Base-by-base conservation (phyloP, 2,113 vertebrate genomes). In the Embiotoca jacksoni region DNA sequence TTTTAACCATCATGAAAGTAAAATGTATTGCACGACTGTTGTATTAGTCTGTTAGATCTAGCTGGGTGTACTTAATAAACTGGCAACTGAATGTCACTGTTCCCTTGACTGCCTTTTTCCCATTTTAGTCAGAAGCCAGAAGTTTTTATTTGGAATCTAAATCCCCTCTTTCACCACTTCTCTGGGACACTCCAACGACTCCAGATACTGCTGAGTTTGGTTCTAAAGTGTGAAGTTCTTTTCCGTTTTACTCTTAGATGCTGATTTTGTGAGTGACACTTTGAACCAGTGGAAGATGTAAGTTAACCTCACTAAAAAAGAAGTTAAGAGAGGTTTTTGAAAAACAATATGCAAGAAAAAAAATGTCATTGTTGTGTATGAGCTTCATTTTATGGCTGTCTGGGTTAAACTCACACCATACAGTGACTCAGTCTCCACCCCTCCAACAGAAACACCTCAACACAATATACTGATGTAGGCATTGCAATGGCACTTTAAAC, bases 401-500 rank as follows among this genome's bases (percentile, higher is more conserved):
- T 63, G 58, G 61, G 39, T 57, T 66, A 33, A 63, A 44, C 65
- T 76, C 0, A 55, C 44, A 62, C 15, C 44, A 50, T 54, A 60
- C 35, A 39, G 62, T 23, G 52, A 55, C 53, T 46, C 46, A 33
- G 31, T 32, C 57, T 54, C 63, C 52, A 16, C n/a, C 55, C 52
- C 46, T 58, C 46, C 54, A 47, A 61, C 63, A 55, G 50, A 47
- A 80, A 75, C 72, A 68, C 72, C 72, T 78, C 10, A 16, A 31
- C 30, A 75, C 50, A 76, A 68, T 62, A 89, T 82, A 89, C 79
- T 78, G 81, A 70, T 57, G 58, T 67, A 70, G 86, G 83, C 75
- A 82, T 66, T 52, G 54, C 79, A 90, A 90, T 93, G 93, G 92
- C 94, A 93, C 92, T 92, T 92, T 75, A 56, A 72, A 78, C 54